Evolutionary conservation across 1,140 invertebrate species (phyloP), one percentile per base, ranked within the genome.

Genomic region (Probaryconus sp.): DNA sequence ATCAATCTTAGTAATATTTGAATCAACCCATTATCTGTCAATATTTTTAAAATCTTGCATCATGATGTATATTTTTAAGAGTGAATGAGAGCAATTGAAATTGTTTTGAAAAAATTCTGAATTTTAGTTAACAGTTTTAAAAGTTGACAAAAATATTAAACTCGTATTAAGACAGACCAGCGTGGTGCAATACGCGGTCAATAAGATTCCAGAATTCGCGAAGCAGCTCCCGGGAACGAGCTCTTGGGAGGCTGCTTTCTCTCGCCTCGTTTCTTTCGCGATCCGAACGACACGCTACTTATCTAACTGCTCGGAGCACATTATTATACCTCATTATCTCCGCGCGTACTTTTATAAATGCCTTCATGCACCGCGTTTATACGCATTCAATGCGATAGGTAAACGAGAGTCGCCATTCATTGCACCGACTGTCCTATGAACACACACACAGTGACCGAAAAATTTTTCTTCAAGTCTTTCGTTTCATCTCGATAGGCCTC

Each of bases 261-360:
- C 68, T 71, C 58, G 51, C 58, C 68, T 71, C 58, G 68, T 64
- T 71, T 71, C 68, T 64, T 71, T 71, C 58, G 43, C 58, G 58
- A 71, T 56, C 24, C 58, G 20, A 71, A 30, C 68, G 68, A 71
- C 68, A 71, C 58, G 68, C 61, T 72, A 72, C 69, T 72, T 72
- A 72, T 72, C 69, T 72, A 72, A 72, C 60, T 65, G 69, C 61
- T 72, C 47, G 45, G 31, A 72, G 69, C 61, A 72, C 69, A 72
- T 72, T 72, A 72, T 72, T 72, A 65, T 72, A 61, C 69, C 60
- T 72, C 69, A 60, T 72, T 72, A 72, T 72, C 69, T 53, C 21
- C 47, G 58, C 53, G 60, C 47, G 47, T 38, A 72, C 55, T 72
- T 72, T 72, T 72, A 43, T 65, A 65, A 45, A 65, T 65, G 20